These are phyloP conservation scores for Octodonta nipae DNA, from an alignment of 2,888 invertebrate species.

Conservation along the genomic window DNA sequence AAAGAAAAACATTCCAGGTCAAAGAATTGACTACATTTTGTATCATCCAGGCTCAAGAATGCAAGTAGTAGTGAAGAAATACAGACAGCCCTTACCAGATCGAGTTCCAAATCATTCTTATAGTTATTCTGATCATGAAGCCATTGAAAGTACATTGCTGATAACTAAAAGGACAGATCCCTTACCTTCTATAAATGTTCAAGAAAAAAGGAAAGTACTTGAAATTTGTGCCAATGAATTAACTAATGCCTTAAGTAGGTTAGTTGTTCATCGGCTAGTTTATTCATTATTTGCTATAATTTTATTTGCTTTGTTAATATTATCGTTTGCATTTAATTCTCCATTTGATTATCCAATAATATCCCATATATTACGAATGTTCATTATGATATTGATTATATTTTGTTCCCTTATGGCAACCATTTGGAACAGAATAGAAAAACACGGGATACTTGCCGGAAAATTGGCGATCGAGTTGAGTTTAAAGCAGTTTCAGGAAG, in stretches of 20 bases:
- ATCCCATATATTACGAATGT: conserved; percentile 46
- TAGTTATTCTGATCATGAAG: conserved; percentile 87
- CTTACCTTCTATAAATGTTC: conserved; percentile 11
- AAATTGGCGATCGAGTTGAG: conserved; percentile 54
- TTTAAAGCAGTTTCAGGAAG: conserved; percentile 18
- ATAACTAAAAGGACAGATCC: conserved; percentile 23
- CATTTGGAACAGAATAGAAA: conserved; percentile 70
- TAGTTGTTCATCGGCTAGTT: conserved; percentile 40
- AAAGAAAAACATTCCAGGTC: conserved; percentile 52
- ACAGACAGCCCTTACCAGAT: conserved; percentile 57
- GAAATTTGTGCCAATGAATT: conserved; percentile 48
- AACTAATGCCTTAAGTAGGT: conserved; percentile 39
- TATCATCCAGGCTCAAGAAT: conserved; percentile 39
- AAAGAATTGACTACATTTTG: conserved; percentile 86
- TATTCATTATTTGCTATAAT: conserved; percentile 42
- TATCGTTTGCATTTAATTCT: conserved; percentile 38
- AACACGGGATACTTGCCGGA: conserved; percentile 64
- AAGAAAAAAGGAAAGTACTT: conserved; percentile 30
- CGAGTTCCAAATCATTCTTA: conserved; percentile 56
- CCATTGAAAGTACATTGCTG: conserved; percentile 48
- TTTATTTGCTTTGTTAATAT: conserved; percentile 40
- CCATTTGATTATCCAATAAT: conserved; percentile 34
- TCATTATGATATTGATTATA: conserved; percentile 50
- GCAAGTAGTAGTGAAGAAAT: conserved; percentile 39
- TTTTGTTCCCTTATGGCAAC: conserved; percentile 66